A percentile compares a stretch with the other conserved stretches of the same genome.
Conservation (phyloP, 2,888 invertebrate species). For the Abrostola tripartita region DNA sequence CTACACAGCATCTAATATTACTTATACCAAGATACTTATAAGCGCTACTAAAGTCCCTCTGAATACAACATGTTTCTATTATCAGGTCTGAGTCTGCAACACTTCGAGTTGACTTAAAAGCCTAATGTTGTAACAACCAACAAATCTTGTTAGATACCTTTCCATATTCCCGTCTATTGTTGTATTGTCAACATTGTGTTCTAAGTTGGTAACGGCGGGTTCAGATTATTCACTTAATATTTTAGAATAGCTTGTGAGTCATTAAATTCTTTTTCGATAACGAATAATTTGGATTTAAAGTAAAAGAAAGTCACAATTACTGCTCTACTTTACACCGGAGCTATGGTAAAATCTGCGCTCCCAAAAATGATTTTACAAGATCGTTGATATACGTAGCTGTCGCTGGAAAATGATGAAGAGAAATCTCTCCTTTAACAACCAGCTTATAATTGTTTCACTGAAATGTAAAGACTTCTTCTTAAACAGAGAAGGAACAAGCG, state of each 20-base stretch:
- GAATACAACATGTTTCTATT: not conserved
- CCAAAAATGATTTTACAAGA: no score
- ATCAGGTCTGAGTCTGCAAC: conserved; percentile 13
- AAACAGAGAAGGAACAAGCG: no score
- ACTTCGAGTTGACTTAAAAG: conserved; percentile 20
- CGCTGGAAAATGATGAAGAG: no score
- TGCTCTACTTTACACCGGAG: no score
- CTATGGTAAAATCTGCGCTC: no score
- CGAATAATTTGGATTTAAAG: not conserved
- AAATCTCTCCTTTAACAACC: no score
- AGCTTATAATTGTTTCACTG: no score
- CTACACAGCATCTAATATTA: no score
- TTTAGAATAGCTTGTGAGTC: not conserved
- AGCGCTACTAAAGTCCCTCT: not conserved
- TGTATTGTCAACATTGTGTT: conserved; percentile 48
- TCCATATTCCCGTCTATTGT: conserved; percentile 47
- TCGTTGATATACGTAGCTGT: no score
- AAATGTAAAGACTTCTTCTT: no score
- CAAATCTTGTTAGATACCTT: conserved; percentile 25
- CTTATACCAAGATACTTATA: not conserved
- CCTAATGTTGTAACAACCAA: conserved; percentile 32
- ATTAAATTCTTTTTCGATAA: not conserved
- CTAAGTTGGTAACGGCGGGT: conserved; percentile 24
- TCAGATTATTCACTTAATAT: conserved; percentile 13
- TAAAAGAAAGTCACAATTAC: no score